Conservation (phyloP, 2,888 invertebrate species). For the Agonum fuliginosum region DNA sequence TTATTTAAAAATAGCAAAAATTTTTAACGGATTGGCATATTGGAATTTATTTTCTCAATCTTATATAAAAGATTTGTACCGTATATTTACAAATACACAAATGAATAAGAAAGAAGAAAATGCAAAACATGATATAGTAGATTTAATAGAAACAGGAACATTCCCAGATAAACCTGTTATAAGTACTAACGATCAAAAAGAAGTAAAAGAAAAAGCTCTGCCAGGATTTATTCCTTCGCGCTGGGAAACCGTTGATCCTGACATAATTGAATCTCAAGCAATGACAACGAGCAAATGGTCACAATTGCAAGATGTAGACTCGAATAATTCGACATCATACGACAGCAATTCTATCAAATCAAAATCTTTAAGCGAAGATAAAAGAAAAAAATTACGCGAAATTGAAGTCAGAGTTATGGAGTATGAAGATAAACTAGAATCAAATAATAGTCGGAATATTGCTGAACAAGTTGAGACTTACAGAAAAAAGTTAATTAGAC, state of each 20-base stretch:
- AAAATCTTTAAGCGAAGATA: conserved; percentile 76
- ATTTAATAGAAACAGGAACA: conserved; percentile 12
- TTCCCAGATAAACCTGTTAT: conserved; percentile 19
- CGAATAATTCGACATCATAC: conserved; percentile 63
- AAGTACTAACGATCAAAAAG: background rate
- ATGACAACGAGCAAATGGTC: conserved; percentile 91
- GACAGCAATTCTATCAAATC: conserved; percentile 59
- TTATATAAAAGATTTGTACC: conserved; percentile 30
- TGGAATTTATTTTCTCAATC: conserved; percentile 35
- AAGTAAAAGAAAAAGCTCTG: conserved; percentile 53
- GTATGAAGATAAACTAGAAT: conserved; percentile 94
- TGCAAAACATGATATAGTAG: background rate
- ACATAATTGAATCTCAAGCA: conserved; percentile 84
- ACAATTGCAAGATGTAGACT: conserved; percentile 75
- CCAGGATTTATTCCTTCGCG: conserved; percentile 87
- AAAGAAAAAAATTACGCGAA: conserved; percentile 84
- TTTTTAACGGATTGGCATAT: conserved; percentile 22
- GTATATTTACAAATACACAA: conserved; percentile 39
- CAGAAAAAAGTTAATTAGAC: conserved; percentile 85
- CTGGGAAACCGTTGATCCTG: conserved; percentile 96
- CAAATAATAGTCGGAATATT: conserved; percentile 83
- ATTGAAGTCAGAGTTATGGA: conserved; percentile 94
- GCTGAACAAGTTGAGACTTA: conserved; percentile 89
- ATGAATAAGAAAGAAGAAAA: conserved; percentile 1
- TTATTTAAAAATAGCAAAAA: conserved; percentile 17